These are phyloP conservation scores for Helogale parvula DNA, from an alignment of 2,113 vertebrate species.

Conservation along the genomic window DNA sequence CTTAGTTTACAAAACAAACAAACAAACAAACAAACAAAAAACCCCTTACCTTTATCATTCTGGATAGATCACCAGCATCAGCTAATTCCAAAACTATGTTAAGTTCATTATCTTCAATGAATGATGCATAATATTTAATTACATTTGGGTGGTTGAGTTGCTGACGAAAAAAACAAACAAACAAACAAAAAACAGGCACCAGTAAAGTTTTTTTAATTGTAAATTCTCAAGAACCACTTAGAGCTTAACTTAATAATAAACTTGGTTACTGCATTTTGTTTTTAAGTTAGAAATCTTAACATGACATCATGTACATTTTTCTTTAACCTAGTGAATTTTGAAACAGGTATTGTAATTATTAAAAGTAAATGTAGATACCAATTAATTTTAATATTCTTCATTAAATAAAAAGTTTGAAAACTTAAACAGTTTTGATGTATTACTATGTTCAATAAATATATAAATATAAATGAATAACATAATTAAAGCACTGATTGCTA, in stretches of 20 bases:
- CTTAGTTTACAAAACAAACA: background rate
- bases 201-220: background rate
- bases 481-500: background rate
- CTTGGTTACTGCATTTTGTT: background rate
- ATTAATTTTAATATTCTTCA: constrained; percentile 15
- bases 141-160: constrained; percentile 99
- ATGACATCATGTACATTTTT: background rate
- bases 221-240: constrained; percentile 15
- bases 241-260: background rate
- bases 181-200: background rate
- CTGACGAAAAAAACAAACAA: constrained; percentile 82
- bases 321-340: background rate
- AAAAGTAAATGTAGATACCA: background rate
- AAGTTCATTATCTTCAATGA: constrained; percentile 98
- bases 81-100: constrained; percentile 99
- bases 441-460: background rate
- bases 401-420: background rate
- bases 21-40: background rate
- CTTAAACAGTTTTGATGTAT: background rate
- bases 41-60: constrained; percentile 96
- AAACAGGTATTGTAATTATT: constrained; percentile 11
- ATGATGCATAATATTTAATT: constrained; percentile 99
- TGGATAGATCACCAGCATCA: constrained; percentile 97
- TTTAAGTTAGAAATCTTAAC: constrained; percentile 7
- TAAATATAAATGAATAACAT: background rate